Percentiles rank a stretch among this genome's conserved stretches.
These are phyloP conservation scores for Momotus momota DNA, from an alignment of 2,797 vertebrate genomes.

Conservation along the genomic window DNA sequence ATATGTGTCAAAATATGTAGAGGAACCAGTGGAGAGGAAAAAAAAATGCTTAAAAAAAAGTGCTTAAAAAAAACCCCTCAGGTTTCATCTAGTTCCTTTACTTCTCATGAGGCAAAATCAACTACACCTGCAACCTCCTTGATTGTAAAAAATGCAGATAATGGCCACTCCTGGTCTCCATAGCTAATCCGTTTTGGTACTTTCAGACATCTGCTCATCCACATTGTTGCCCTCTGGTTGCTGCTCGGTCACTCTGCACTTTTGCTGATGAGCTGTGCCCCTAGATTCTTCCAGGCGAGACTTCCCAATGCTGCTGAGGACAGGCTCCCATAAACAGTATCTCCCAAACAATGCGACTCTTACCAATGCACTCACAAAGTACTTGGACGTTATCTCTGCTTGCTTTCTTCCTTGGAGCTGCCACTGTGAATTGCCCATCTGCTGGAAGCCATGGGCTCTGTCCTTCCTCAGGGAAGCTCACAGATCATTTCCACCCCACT, in stretches of 20 bases:
- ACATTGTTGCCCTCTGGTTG: not conserved
- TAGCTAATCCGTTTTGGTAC: not conserved
- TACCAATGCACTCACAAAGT: not conserved
- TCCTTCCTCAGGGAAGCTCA: not conserved
- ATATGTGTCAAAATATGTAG: not conserved
- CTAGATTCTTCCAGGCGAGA: not conserved
- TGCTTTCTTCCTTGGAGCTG: not conserved
- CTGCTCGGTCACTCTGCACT: not conserved
- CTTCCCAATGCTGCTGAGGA: not conserved
- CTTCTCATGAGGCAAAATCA: not conserved
- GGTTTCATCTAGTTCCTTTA: not conserved
- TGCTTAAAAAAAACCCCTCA: not conserved
- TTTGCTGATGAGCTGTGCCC: not conserved
- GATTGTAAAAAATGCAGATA: not conserved
- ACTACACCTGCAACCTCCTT: not conserved
- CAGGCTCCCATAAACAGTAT: not conserved
- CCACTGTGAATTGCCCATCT: not conserved
- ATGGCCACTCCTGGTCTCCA: not conserved
- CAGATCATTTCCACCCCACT: not conserved
- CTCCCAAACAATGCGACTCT: not conserved
- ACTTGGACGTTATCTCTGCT: not conserved
- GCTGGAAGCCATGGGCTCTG: not conserved
- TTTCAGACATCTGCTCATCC: not conserved
- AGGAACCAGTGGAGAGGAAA: not conserved
- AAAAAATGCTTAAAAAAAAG: not conserved